Conservation (phyloP, 2,888 invertebrate genomes). For the Biston stratarius region DNA sequence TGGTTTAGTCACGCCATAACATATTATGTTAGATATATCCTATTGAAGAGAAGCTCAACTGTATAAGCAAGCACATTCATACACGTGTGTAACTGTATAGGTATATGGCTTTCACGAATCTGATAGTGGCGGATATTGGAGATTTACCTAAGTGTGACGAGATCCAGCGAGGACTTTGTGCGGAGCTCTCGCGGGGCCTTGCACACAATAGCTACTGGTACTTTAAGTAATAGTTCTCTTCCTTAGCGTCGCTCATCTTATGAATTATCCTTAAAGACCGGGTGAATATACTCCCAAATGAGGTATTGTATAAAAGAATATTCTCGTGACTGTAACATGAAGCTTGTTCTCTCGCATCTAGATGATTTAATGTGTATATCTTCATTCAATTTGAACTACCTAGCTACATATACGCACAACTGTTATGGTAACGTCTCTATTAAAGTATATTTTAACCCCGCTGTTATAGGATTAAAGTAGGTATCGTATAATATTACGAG, state of each 20-base stretch:
- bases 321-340: background rate
- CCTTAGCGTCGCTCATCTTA: constrained; percentile 51
- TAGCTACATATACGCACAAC: constrained; percentile 18
- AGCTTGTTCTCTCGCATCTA: constrained; percentile 9
- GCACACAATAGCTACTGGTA: constrained; percentile 66
- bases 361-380: constrained; percentile 15
- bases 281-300: constrained; percentile 30
- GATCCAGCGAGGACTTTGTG: constrained; percentile 74
- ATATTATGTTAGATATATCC: constrained; percentile 32
- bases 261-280: constrained; percentile 44
- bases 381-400: constrained; percentile 20
- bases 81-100: constrained; percentile 55
- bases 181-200: constrained; percentile 64
- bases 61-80: constrained; percentile 37
- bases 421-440: constrained; percentile 34
- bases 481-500: constrained; percentile 43
- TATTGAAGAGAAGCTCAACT: constrained; percentile 24
- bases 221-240: constrained; percentile 69
- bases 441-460: constrained; percentile 32
- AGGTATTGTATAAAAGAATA: constrained; percentile 24
- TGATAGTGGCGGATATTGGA: constrained; percentile 77
- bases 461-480: constrained; percentile 43
- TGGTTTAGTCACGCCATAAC: constrained; percentile 27
- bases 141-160: constrained; percentile 80
- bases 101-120: constrained; percentile 62